Evolutionary conservation across 1,140 invertebrate species (phyloP), one percentile per base, ranked within the genome.

Genomic region (Diorhabda elongata): DNA sequence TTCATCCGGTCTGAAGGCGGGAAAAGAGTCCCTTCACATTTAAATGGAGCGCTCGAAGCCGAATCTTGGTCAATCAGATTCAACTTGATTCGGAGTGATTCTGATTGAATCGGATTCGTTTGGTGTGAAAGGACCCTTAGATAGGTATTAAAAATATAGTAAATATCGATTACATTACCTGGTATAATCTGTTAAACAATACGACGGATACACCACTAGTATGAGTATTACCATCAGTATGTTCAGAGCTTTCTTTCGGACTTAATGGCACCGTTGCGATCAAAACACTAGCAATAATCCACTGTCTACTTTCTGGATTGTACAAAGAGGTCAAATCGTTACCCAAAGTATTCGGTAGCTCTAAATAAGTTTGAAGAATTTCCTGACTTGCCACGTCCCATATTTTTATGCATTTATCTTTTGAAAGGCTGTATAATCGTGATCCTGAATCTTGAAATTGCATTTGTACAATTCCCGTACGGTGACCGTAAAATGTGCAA

Each of bases 211-310:
- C 85, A 4, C 85, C 82, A 47, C 85, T 84, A 1, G 84, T 84
- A 78, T 92, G 90, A 2, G 88, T 89, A 74, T 85, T 87, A 2
- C 90, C 89, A 80, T 91, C 89, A 0, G 89, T 88, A 71, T 85
- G 83, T 68, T 87, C 83, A 3, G 85, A 79, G 68, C 88, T 84
- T 4, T 89, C 83, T 44, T 86, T 82, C 42, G 86, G 85, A 73
- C 87, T 86, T 67, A 89, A 85, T 57, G 84, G 79, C 2, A 91
- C 66, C 2, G 85, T 73, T 0, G 85, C 88, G 3, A 91, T 84
- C 74, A 86, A 84, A 41, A 83, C 79, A 59, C 86, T 85, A 3
- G 83, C 89, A 61, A 91, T 82, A 9, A 90, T 83, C 65, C 89
- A 81, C 74, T 89, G 85, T 9, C 87, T 84, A n/a, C 84, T 87